phyloP scores from a whole-genome alignment of 2,888 invertebrate genomes.

The Zaprionus bogoriensis region DNA sequence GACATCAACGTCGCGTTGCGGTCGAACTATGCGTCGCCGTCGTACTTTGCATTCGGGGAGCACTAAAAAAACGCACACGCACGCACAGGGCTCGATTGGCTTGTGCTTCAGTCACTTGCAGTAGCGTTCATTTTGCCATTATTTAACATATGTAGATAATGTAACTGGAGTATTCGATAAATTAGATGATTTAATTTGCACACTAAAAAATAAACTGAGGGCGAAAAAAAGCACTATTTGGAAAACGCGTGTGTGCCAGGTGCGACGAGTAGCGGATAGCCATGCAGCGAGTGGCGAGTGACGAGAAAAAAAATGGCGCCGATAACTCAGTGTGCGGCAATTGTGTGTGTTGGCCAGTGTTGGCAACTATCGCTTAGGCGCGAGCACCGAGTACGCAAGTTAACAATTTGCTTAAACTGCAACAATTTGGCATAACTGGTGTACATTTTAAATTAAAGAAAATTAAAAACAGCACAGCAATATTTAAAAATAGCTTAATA shows the following conservation, averaged over 20 bases:
- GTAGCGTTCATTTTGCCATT: background rate
- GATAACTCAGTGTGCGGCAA: constrained; percentile 38
- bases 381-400: background rate
- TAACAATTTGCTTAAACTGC: background rate
- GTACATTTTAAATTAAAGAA: too few species aligned
- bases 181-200: constrained; percentile 38
- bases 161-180: constrained; percentile 9
- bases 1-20: constrained; percentile 50
- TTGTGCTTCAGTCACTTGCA: background rate
- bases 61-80: constrained; percentile 40
- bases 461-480: too few species aligned
- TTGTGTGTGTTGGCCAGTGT: background rate
- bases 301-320: constrained; percentile 59
- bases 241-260: constrained; percentile 68
- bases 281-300: constrained; percentile 35
- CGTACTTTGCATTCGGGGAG: constrained; percentile 56
- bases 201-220: constrained; percentile 58
- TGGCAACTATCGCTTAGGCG: constrained; percentile 9
- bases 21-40: constrained; percentile 60
- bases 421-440: too few species aligned
- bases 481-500: too few species aligned
- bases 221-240: constrained; percentile 70
- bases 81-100: constrained; percentile 22
- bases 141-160: constrained; percentile 8
- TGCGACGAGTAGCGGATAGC: constrained; percentile 50